A percentile compares a stretch with the other conserved stretches of the same genome.
These are phyloP conservation scores for Cryptops parisi DNA, from an alignment of 2,888 invertebrate species.

Conservation along the genomic window DNA sequence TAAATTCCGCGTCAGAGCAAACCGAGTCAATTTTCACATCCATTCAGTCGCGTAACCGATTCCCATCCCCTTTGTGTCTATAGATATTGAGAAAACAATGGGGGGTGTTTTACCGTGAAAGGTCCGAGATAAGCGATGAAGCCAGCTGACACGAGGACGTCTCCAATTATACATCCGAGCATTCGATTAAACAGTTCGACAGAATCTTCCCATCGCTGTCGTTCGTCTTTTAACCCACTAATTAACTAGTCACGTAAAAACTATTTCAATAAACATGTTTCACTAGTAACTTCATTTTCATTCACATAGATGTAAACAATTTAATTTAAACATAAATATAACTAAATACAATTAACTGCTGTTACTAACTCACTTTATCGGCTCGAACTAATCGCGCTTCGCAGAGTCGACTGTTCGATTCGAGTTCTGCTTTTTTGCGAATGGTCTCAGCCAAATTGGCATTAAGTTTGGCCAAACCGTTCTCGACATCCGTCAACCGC, in stretches of 20 bases:
- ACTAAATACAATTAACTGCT: no score
- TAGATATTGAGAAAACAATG: no score
- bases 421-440: slow-evolving; percentile 32
- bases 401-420: slow-evolving; percentile 31
- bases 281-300: no score
- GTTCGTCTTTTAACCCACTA: slow-evolving; percentile 34
- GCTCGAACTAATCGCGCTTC: slow-evolving; percentile 31
- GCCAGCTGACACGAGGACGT: slow-evolving; percentile 44
- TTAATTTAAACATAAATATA: no score
- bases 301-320: no score
- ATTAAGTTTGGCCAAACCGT: slow-evolving; percentile 31
- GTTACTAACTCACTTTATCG: slow-evolving; percentile 28
- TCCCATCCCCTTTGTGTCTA: no score
- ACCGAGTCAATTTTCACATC: no score
- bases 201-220: slow-evolving; percentile 33
- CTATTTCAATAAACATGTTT: no score
- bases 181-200: slow-evolving; percentile 27
- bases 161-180: slow-evolving; percentile 38
- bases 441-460: slow-evolving; percentile 33
- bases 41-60: no score
- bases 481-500: slow-evolving; percentile 31
- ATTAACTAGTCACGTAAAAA: slow-evolving; percentile 20
- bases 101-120: slow-evolving; percentile 24
- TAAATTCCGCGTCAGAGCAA: no score
- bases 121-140: slow-evolving; percentile 34